These are phyloP conservation scores for Ischnus inquisitorius DNA, from an alignment of 2,888 invertebrate species.

Conservation along the genomic window DNA sequence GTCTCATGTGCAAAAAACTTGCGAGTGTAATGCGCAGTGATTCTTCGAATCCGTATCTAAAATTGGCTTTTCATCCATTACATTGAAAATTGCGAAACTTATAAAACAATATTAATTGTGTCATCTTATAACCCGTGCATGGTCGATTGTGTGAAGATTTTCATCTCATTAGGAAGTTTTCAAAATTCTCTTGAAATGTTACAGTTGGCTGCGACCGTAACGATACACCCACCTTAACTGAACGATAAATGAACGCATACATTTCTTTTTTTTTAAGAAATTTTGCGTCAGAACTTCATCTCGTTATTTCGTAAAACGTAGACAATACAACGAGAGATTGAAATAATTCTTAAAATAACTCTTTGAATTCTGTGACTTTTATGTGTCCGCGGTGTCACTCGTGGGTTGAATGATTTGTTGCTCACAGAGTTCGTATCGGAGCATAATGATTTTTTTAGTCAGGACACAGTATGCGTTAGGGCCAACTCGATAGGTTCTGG, in stretches of 20 bases:
- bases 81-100: too few relatives aligned
- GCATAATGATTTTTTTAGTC: slow-evolving; percentile 9
- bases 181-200: too few relatives aligned
- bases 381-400: background rate
- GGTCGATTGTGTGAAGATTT: too few relatives aligned
- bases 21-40: too few relatives aligned
- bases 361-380: background rate
- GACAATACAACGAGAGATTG: background rate
- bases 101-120: too few relatives aligned
- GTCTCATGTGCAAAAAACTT: too few relatives aligned
- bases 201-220: too few relatives aligned
- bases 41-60: too few relatives aligned
- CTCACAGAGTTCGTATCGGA: slow-evolving; percentile 21
- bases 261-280: background rate
- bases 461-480: background rate
- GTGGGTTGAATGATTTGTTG: background rate
- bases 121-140: too few relatives aligned
- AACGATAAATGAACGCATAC: background rate
- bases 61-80: too few relatives aligned
- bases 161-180: too few relatives aligned
- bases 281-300: background rate
- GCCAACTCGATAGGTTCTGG: slow-evolving; percentile 35
- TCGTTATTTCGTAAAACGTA: background rate
- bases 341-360: background rate
- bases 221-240: too few relatives aligned